Conservation (phyloP, 1,140 invertebrate species). For the Sesamia nonagrioides region DNA sequence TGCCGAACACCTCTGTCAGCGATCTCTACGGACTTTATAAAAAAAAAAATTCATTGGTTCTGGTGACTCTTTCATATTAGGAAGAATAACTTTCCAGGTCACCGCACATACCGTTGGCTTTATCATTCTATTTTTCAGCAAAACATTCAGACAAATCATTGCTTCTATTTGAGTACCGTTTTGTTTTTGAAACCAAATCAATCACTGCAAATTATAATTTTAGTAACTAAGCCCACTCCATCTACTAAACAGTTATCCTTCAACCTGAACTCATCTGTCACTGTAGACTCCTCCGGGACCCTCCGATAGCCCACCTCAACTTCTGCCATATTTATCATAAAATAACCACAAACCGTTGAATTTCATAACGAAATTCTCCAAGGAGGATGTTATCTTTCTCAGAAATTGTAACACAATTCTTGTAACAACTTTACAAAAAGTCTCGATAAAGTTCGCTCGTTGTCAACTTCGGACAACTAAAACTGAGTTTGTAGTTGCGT, state of each 20-base stretch:
- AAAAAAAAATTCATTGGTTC: too few relatives aligned
- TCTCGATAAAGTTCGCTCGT: slow-evolving; percentile 10
- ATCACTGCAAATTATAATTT: too few relatives aligned
- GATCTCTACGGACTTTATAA: too few relatives aligned
- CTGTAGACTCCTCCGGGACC: background rate
- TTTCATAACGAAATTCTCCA: slow-evolving; percentile 20
- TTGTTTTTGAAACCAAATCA: too few relatives aligned
- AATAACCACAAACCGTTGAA: background rate
- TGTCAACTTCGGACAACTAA: slow-evolving; percentile 29
- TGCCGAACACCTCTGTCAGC: too few relatives aligned
- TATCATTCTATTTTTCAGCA: too few relatives aligned
- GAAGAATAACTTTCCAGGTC: too few relatives aligned
- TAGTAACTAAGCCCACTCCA: too few relatives aligned
- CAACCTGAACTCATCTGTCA: slow-evolving; percentile 3
- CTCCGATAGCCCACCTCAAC: background rate
- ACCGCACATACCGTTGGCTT: too few relatives aligned
- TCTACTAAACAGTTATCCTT: background rate
- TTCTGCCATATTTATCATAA: background rate
- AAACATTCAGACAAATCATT: too few relatives aligned
- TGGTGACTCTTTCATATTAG: too few relatives aligned
- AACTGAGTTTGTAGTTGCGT: slow-evolving; percentile 32
- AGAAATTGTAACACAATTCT: slow-evolving; percentile 30
- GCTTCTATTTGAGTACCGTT: too few relatives aligned
- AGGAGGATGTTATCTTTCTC: slow-evolving; percentile 6
- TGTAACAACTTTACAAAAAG: slow-evolving; percentile 27